Conservation (phyloP, 2,113 vertebrate genomes). For the Otis tarda region DNA sequence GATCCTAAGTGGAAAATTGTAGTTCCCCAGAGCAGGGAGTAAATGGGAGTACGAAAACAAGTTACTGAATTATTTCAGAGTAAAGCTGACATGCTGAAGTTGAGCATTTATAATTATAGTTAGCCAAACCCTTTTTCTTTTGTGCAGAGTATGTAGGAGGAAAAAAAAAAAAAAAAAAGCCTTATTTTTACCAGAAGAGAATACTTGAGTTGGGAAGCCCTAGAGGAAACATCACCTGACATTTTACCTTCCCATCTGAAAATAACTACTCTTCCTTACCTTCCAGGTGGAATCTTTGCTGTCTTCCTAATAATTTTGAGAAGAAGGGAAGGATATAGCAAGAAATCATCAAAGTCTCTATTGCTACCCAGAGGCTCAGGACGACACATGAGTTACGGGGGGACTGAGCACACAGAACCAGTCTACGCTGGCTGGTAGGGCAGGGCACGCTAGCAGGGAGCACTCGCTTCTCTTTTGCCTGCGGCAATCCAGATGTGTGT, state of each 20-base stretch:
- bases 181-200: neutral
- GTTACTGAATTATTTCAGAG: neutral
- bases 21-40: neutral
- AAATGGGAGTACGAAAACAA: neutral
- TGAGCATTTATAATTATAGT: neutral
- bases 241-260: neutral
- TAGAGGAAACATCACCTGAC: neutral
- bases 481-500: neutral
- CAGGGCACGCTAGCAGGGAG: fast-evolving
- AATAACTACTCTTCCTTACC: neutral
- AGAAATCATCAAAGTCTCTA: constrained; percentile 69
- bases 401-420: constrained; percentile 79
- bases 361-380: constrained; percentile 73
- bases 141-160: neutral
- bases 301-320: constrained; percentile 76
- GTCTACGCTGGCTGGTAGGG: constrained; percentile 88
- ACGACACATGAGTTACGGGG: constrained; percentile 70
- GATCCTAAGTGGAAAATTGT: neutral
- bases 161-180: neutral
- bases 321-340: constrained; percentile 53
- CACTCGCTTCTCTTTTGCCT: neutral
- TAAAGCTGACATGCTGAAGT: neutral
- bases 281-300: constrained; percentile 77
- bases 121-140: neutral
- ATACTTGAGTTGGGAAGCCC: neutral